These are phyloP conservation scores for Raja brachyura DNA, from an alignment of 2,113 vertebrate species.

Conservation along the genomic window DNA sequence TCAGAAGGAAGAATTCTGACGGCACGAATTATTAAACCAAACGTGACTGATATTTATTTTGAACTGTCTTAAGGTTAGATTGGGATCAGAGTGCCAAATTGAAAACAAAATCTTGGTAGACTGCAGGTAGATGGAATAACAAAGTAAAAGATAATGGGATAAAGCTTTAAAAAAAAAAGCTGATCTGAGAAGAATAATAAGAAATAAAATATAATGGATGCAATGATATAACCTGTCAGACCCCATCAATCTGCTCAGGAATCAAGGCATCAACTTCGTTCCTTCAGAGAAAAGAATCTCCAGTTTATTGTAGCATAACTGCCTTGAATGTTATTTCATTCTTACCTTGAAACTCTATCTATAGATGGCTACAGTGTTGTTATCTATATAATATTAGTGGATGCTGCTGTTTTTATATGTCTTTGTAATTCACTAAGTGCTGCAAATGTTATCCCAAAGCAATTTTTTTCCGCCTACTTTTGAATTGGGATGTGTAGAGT, in stretches of 20 bases:
- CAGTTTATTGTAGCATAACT: not conserved
- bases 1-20: too few species aligned
- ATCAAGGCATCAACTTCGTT: not conserved
- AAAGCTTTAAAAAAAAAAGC: not conserved
- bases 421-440: not conserved
- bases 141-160: not conserved
- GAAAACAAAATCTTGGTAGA: not conserved
- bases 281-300: not conserved
- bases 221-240: not conserved
- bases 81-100: not conserved
- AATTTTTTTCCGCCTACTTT: not conserved
- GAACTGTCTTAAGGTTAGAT: not conserved
- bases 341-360: not conserved
- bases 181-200: not conserved
- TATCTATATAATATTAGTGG: not conserved
- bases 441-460: not conserved
- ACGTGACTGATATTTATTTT: not conserved
- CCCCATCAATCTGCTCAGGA: not conserved
- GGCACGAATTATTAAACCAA: not conserved
- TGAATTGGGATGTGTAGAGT: not conserved
- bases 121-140: not conserved
- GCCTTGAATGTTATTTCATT: not conserved
- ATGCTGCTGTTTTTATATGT: not conserved
- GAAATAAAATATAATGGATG: not conserved
- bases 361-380: not conserved